Evolutionary conservation across 2,888 invertebrate species (phyloP), one percentile per base, ranked within the genome.

Genomic region (Eutolmus rufibarbis): DNA sequence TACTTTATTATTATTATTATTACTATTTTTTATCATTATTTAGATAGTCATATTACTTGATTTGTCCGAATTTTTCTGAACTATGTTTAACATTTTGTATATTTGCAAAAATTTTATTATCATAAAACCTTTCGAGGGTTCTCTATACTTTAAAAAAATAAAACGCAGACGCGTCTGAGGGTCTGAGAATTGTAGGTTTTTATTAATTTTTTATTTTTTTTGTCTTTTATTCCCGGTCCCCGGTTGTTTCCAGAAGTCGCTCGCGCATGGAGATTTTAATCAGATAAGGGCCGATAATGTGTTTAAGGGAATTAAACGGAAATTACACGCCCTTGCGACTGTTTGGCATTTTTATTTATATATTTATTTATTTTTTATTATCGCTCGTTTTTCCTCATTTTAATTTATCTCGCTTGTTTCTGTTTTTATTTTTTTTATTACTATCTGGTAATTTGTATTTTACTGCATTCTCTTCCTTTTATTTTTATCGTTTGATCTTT

Each of bases 291-390:
- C 46, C 66, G 82, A 87, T 81, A 87, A 74, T 74, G 51, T 87
- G 82, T 87, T 87, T 79, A 82, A 66, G 82, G 66, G 87, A 87
- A 87, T 87, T 87, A 87, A 87, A 74, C 87, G 87, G 87, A 87
- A 82, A 87, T 87, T 87, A 87, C 81, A 87, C 81, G 74, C 87
- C 81, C 87, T 87, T 79, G 7, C 46, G 76, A 81, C 43, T 57
- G 56, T 40, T 66, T 37, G 56, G 82, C 23, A 74, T 23, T 37
- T 66, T 66, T 66, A 12, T 66, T 66, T 66, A 9, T 66, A 28
- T 66, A 9, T 66, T 66, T 12, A 37, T 40, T 66, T 57, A n/a
- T 23, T 23, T 23, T 66, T 66, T 9, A 12, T 40, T 66, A 5
- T 57, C 23, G 19, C n/a, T 28, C 5, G 19, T 1, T 66, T 66